Evolutionary conservation across 2,113 vertebrate species (phyloP), one percentile per base, ranked within the genome.

Genomic region (Chaetodon auriga): DNA sequence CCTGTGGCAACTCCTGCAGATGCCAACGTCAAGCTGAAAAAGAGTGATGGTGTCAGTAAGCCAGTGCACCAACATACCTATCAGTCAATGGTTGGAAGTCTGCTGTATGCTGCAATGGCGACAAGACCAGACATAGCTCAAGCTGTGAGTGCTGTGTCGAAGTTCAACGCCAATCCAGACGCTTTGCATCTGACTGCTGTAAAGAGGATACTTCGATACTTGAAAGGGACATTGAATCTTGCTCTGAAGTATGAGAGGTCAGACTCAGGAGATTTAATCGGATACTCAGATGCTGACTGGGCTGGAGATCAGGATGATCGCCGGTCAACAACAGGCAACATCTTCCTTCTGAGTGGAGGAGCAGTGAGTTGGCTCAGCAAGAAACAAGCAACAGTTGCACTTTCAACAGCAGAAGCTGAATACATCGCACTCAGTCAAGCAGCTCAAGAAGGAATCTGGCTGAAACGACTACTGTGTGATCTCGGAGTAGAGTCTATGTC

Each of bases 121-220:
- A 16, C 30, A 51, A 13, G 55, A 23, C 55, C 64, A 54, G 77
- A 63, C 68, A 71, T 61, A 23, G 65, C 65, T 35, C 43, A 79
- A 57, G 51, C 51, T 10, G 75, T 66, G 74, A 76, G 61, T 45
- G 57, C 21, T 69, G 77, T 71, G 57, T 80, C 75, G 49, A 60
- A 78, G 75, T 68, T 70, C 46, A 80, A 54, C 13, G 68, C 57
- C 51, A 74, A 62, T 15, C 45, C 57, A 9, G 4, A 72, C 9
- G 15, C 51, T 72, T 5, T 54, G 45, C 69, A 68, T 60, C 18
- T 68, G 45, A 75, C 71, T 9, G 69, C 75, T 54, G 55, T 79
- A 62, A 84, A 75, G 16, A 79, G 46, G 3, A 81, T 74, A 14
- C 15, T 73, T 38, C 13, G 54, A 21, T 81, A 81, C 71, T n/a